Percentiles rank a stretch among this genome's conserved stretches.
Evolutionary conservation across 2,797 vertebrate species (phyloP).

Genomic region (Enteromius radiatus): DNA sequence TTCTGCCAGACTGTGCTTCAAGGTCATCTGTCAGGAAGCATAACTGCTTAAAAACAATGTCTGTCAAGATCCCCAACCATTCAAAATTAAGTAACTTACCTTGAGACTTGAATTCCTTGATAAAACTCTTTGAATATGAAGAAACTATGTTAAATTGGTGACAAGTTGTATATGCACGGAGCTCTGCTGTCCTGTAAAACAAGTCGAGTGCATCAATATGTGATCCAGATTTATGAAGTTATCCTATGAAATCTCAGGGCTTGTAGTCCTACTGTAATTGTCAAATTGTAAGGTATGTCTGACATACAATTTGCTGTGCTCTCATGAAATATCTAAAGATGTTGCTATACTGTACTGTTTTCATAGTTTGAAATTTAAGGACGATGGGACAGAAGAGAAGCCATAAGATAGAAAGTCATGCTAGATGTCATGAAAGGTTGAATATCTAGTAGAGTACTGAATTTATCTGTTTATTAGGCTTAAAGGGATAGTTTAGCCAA

Average conservation of each 20-base stretch:
- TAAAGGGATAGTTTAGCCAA: not conserved
- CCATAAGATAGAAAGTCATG: constrained; percentile 59
- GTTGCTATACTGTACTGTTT: constrained; percentile 25
- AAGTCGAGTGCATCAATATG: constrained; percentile 54
- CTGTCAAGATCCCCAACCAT: not conserved
- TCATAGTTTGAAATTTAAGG: constrained; percentile 39
- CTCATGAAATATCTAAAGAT: constrained; percentile 53
- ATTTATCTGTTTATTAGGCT: not conserved
- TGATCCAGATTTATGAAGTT: constrained; percentile 61
- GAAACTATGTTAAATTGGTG: constrained; percentile 32
- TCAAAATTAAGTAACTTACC: not conserved
- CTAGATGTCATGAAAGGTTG: not conserved
- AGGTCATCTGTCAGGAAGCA: not conserved
- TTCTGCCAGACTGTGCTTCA: not conserved
- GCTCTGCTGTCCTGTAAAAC: constrained; percentile 53
- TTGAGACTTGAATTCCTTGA: constrained; percentile 8
- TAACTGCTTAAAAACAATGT: constrained; percentile 5
- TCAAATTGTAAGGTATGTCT: constrained; percentile 53
- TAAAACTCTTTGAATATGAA: constrained; percentile 37
- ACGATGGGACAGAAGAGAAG: constrained; percentile 63
- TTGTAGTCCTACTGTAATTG: constrained; percentile 64
- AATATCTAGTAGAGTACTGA: constrained; percentile 25
- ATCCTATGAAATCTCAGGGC: constrained; percentile 72
- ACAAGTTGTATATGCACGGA: constrained; percentile 64
- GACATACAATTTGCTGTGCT: constrained; percentile 61